phyloP scores from a whole-genome alignment of 2,797 vertebrate species.

The Distichodus sexfasciatus region DNA sequence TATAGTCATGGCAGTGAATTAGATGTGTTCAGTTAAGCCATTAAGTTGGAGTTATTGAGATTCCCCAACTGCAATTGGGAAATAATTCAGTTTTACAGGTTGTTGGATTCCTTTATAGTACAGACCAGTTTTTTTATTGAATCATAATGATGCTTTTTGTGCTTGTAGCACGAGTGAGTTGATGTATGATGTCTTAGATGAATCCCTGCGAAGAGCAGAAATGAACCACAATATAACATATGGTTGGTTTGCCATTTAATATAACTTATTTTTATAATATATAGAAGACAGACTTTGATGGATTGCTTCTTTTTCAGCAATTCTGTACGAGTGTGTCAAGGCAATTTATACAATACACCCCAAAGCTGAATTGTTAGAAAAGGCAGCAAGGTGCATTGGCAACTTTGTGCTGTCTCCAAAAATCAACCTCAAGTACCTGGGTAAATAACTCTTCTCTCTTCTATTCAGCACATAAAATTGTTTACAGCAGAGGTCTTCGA shows the following conservation, averaged over 20 bases:
- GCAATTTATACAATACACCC: constrained; percentile 94
- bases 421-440: constrained; percentile 97
- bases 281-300: neutral
- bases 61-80: no score
- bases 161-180: constrained; percentile 83
- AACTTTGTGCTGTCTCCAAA: constrained; percentile 96
- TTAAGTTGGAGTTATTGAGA: no score
- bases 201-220: constrained; percentile 94
- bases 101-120: neutral
- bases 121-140: neutral
- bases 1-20: no score
- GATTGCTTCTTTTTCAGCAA: constrained; percentile 72
- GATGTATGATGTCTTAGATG: constrained; percentile 95
- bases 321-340: constrained; percentile 95
- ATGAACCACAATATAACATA: constrained; percentile 98
- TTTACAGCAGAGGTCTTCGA: no score
- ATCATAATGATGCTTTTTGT: constrained; percentile 14
- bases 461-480: no score
- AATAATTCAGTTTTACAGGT: neutral
- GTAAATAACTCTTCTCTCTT: constrained; percentile 70
- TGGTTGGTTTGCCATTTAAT: constrained; percentile 68
- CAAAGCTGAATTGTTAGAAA: constrained; percentile 90
- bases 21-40: no score
- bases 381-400: constrained; percentile 94
- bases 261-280: neutral